Conservation (phyloP, 2,888 invertebrate species). For the Mactromeris polynyma region DNA sequence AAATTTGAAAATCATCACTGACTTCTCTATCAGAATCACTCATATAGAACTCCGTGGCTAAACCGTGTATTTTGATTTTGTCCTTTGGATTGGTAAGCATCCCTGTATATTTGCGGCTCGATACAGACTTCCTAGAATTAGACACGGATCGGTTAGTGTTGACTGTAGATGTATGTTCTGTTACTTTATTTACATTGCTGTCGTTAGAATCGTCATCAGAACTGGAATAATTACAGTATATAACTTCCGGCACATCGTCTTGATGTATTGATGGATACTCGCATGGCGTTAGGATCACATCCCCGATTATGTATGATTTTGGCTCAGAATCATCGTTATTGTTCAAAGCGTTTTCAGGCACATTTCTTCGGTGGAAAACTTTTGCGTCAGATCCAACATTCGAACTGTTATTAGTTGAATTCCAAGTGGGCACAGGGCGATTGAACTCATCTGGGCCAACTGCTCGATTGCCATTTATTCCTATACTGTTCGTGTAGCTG, state of each 20-base stretch:
- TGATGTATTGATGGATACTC: background rate
- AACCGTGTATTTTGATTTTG: slow-evolving; percentile 27
- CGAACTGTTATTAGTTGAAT: background rate
- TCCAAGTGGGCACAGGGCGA: background rate
- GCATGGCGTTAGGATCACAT: background rate
- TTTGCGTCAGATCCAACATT: background rate
- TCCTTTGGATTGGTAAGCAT: background rate
- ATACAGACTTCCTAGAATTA: background rate
- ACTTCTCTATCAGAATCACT: background rate
- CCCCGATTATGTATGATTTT: background rate
- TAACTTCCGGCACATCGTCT: background rate
- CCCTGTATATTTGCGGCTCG: background rate
- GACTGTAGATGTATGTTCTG: background rate
- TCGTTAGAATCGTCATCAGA: background rate
- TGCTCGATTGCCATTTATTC: background rate
- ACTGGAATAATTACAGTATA: background rate
- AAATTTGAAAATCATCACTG: background rate
- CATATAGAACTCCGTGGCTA: slow-evolving; percentile 41
- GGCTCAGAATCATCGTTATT: background rate
- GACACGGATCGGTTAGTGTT: background rate
- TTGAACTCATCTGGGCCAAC: background rate
- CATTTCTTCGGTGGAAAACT: background rate
- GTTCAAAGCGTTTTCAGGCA: background rate
- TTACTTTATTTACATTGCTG: background rate
- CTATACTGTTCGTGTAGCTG: background rate